Evolutionary conservation across 2,888 invertebrate genomes (phyloP), one percentile per base, ranked within the genome.

Genomic region (Perizoma affinitatum): DNA sequence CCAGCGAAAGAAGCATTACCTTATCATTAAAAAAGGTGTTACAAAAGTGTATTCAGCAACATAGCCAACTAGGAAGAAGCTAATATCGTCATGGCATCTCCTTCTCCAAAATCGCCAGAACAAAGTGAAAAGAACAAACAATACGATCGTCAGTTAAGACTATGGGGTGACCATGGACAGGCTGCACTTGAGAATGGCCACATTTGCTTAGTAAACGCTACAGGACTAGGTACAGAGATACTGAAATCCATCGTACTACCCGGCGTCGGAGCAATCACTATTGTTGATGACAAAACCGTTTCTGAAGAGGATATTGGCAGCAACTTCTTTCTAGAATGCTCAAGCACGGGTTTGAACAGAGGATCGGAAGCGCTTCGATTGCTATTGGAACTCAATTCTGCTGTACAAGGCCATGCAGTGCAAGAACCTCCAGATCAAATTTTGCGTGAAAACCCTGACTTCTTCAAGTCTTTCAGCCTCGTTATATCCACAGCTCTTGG

Each of bases 111-210:
- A 82, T 95, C 95, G n/a, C 95, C 95, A 7, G 95, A 95, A 75
- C 95, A 95, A 79, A 94, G 94, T 68, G 96, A 96, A 76, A 96
- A 95, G 83, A 94, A 92, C 67, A 95, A 95, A 80, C 96, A 96
- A 90, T 97, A 97, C 78, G 97, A 97, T 86, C 93, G 97, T 74
- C 97, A 97, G 86, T 89, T 97, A 63, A 97, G 98, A 80, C 93
- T 99, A 74, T 99, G 99, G 99, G 99, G 99, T 66, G 99, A 99
- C 83, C 98, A 99, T 88, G 99, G 99, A 0, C 99, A 99, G 89
- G 88, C 94, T 67, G 94, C 96, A 4, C 92, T 99, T 59, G 99
- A 99, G 93, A 94, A 94, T 66, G 96, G 98, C 10, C 96, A 97
- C 83, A 95, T 99, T 71, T 99, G 99, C 83, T 86, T 99, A 34